Evolutionary conservation across 2,113 vertebrate genomes (phyloP).

Genomic region (Eonycteris spelaea): DNA sequence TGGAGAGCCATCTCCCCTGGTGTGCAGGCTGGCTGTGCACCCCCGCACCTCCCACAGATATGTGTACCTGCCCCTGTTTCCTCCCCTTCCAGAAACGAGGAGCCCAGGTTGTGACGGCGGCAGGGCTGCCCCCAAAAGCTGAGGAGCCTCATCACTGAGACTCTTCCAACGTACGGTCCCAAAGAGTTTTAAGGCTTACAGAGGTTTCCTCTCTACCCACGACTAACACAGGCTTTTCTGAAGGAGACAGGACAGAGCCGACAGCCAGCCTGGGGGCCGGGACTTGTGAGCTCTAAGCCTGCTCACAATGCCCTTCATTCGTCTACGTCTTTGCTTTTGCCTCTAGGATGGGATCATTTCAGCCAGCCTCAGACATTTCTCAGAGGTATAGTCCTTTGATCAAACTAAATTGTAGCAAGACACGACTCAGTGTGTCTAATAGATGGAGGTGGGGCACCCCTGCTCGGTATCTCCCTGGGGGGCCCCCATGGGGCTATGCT

Average conservation of each 20-base stretch:
- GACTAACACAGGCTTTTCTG: neutral
- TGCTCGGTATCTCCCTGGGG: no score
- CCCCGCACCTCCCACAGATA: fast-evolving
- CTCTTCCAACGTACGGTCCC: neutral
- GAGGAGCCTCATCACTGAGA: neutral
- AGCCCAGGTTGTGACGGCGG: neutral
- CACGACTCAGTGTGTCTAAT: fast-evolving
- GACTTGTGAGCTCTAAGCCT: neutral
- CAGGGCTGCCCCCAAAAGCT: neutral
- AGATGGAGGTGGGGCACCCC: neutral
- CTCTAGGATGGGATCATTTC: neutral
- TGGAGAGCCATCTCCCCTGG: neutral
- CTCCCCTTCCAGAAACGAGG: neutral
- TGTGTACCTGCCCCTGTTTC: fast-evolving
- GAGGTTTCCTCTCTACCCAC: neutral
- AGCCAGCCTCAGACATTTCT: neutral
- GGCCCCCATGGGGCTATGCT: neutral
- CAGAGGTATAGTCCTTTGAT: neutral
- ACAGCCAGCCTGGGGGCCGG: neutral
- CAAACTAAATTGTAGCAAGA: neutral
- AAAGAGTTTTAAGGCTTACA: neutral
- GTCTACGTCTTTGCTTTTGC: neutral
- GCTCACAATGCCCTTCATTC: neutral
- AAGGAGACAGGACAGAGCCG: neutral
- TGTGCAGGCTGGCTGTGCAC: neutral